Base-by-base conservation (phyloP, 1,140 invertebrate species). In the Pogonomyrmex californicus region DNA sequence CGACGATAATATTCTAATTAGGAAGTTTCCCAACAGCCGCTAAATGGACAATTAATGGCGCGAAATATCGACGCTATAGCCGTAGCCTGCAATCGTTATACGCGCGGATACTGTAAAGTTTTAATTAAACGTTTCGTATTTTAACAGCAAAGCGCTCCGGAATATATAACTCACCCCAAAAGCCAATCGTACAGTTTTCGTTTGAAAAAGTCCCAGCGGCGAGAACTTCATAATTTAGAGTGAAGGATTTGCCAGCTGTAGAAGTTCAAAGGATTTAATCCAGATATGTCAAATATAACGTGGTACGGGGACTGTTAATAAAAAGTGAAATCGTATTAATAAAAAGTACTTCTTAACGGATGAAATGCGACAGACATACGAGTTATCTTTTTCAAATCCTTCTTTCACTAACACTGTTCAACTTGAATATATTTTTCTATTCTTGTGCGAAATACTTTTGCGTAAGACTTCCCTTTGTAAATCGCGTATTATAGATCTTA, bases 121-220 rank as follows among this genome's bases (percentile, higher is more conserved):
- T 83, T 83, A 83, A 83, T 83, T 83, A 75, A 83, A 83, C 79
- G 79, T 75, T 83, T 83, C 79, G 68, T 60, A 83, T 83, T 83
- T 83, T 73, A 82, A 83, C 17, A 23, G 66, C 38, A 17, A 38
- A 44, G 65, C 30, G 30, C n/a, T 47, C 5, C 38, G 14, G 30
- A 75, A 75, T 70, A 60, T 49, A 17, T 62, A 75, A 83, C 54
- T 83, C 47, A n/a, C n/a, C n/a, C 66, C 36, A 23, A 60, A 82
- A 83, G 68, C 79, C 23, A 83, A 54, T 60, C 41, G 14, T 60
- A 23, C 4, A 60, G 44, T 73, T 58, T 23, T 38, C 17, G 23
- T 60, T 49, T 5, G 30, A 75, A 73, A 75, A 83, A 83, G 54
- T 75, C 79, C 54, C 54, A 83, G 33, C 38, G 68, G 79, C 4